Base-by-base conservation (phyloP, 2,113 vertebrate genomes). In the Diadophis punctatus region DNA sequence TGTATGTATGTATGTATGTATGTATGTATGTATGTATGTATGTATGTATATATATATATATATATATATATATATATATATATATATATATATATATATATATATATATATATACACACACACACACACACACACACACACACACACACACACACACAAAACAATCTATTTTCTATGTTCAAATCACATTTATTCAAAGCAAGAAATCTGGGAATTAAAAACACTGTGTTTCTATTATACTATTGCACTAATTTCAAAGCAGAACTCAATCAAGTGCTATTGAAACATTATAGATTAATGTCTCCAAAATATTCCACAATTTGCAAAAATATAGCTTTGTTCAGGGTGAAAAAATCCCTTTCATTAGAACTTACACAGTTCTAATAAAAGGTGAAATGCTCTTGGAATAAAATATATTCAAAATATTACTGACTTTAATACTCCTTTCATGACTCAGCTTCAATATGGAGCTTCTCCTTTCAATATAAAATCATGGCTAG, bases 381-480 rank as follows among this genome's bases (percentile, higher is more conserved):
- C 86, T 68, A 55, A 63, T 9, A 80, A 80, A 11, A 48, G 30
- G 8, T 58, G 30, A 80, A 49, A 55, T 48, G 46, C 25, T 74
- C 25, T 55, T 49, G 4, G 56, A 1, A 0, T 3, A 74, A 58
- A 74, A 74, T 12, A 46, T 84, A 39, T 27, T 48, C 23, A 43
- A 80, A 46, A 87, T 1, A 4, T 0, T 0, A 48, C n/a, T 48
- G 6, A 0, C 18, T 80, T 80, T 80, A 14, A 43, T 30, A 27
- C 39, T 46, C 23, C 22, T 43, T 68, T 84, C n/a, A 49, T 55
- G 14, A 90, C 86, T 63, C 25, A 34, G 80, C 20, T 88, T 60
- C 3, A 91, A 34, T 34, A 16, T 43, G 34, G 0, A 0, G 8
- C 89, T 53, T 43, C 23, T 0, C 0, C 1, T 60, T 48, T 30